A percentile compares a stretch with the other conserved stretches of the same genome.
phyloP scores from a whole-genome alignment of 1,140 invertebrate genomes.

The Wasmannia auropunctata region DNA sequence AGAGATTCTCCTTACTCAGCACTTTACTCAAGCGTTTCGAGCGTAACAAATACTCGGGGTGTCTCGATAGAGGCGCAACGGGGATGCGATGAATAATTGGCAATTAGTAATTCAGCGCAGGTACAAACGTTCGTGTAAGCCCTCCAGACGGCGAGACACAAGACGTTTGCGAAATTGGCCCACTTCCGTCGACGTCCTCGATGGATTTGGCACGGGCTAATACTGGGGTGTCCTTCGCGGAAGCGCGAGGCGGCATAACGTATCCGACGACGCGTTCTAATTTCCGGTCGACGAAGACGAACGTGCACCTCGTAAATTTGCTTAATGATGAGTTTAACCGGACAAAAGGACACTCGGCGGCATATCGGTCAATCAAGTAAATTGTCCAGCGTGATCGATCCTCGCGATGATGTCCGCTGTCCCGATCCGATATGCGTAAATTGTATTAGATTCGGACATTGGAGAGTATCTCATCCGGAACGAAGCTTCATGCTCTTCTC shows the following conservation, averaged over 20 bases:
- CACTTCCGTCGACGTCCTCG: background rate
- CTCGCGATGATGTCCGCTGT: background rate
- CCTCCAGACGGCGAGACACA: constrained; percentile 9
- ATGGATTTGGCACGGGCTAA: constrained; percentile 69
- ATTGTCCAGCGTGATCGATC: background rate
- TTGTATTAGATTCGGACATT: background rate
- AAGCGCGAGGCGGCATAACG: constrained; percentile 16
- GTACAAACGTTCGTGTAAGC: constrained; percentile 4
- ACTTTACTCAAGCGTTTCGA: background rate
- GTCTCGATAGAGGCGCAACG: background rate
- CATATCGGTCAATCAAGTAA: background rate
- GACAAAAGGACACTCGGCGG: too few relatives aligned
- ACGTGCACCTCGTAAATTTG: constrained; percentile 15
- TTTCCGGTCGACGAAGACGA: constrained; percentile 15
- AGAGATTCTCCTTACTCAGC: background rate
- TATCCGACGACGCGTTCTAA: constrained; percentile 16
- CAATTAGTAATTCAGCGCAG: constrained; percentile 1
- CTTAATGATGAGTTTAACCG: background rate
- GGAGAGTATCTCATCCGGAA: background rate
- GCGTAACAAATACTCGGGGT: background rate
- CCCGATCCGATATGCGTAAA: background rate
- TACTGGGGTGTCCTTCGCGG: constrained; percentile 51
- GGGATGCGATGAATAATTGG: constrained; percentile 3
- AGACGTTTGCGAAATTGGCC: constrained; percentile 2
- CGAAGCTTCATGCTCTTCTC: too few relatives aligned